These are phyloP conservation scores for Buphagus erythrorhynchus DNA, from an alignment of 2,797 vertebrate species.

Conservation along the genomic window DNA sequence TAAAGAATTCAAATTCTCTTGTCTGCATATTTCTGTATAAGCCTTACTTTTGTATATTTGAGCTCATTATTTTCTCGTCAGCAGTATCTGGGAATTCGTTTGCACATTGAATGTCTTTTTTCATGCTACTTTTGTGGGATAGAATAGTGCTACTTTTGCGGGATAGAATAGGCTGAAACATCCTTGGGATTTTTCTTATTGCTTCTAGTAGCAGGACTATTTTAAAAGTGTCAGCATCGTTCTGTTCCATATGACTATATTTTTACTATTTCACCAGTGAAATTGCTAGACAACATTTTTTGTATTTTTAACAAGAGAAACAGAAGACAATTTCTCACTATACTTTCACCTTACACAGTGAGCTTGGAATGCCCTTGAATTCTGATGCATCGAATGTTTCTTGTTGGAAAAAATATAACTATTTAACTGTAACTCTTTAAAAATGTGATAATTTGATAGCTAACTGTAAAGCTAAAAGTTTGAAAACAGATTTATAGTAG, in stretches of 20 bases:
- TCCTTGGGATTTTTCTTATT: background rate
- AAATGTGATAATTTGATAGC: accelerated
- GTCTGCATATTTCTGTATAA: background rate
- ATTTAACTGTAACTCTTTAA: background rate
- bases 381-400: background rate
- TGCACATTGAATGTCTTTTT: background rate
- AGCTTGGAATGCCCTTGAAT: background rate
- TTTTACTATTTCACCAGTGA: background rate
- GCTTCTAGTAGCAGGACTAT: background rate
- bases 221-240: background rate
- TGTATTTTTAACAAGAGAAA: background rate
- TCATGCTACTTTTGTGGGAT: background rate
- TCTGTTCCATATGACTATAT: background rate
- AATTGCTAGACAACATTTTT: background rate
- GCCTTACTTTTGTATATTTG: background rate
- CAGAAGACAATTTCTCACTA: background rate
- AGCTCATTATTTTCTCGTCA: background rate
- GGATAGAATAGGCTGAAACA: background rate
- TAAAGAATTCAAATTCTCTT: background rate
- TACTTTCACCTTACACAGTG: accelerated
- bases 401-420: background rate
- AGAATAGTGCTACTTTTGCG: background rate
- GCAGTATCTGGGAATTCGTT: background rate
- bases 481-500: background rate
- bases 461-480: background rate